Evolutionary conservation across 2,888 invertebrate genomes (phyloP).

Genomic region (Scaptodrosophila latifasciaeformis): DNA sequence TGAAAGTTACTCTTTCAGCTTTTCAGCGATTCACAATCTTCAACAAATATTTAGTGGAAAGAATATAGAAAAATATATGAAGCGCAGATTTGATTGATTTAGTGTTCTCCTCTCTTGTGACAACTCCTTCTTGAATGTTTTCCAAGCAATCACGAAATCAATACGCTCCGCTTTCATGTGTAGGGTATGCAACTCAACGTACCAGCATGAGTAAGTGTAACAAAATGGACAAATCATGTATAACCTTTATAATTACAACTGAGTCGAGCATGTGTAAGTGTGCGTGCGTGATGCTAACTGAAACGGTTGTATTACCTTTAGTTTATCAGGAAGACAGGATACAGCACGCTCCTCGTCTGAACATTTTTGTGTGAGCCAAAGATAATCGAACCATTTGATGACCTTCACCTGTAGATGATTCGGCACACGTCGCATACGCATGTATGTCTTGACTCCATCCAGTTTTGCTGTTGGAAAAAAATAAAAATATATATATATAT

Average conservation of each 20-base stretch:
- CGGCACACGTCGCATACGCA: slow-evolving; percentile 97
- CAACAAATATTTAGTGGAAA: no score
- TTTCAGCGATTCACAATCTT: no score
- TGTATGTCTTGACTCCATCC: slow-evolving; percentile 98
- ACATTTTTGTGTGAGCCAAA: slow-evolving; percentile 99
- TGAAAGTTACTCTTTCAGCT: no score
- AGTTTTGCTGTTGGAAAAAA: slow-evolving; percentile 87
- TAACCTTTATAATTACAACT: slow-evolving; percentile 4
- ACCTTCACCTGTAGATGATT: slow-evolving; percentile 96
- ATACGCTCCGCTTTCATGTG: no score
- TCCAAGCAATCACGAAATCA: no score
- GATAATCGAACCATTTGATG: slow-evolving; percentile 99
- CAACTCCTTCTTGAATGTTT: no score
- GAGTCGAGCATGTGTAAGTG: no score
- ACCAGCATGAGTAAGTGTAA: slow-evolving; percentile 5
- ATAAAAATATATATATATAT: slow-evolving; percentile 20
- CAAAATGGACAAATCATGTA: slow-evolving; percentile 47
- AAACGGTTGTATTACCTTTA: slow-evolving; percentile 80
- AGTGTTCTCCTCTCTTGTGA: no score
- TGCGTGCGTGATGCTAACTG: no score
- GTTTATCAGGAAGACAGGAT: slow-evolving; percentile 96
- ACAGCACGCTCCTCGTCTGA: slow-evolving; percentile 97
- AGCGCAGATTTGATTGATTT: no score
- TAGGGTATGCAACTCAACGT: slow-evolving; percentile 2
- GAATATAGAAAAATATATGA: no score